Percentiles rank a stretch among this genome's conserved stretches.
Conservation (phyloP, 1,140 invertebrate species). For the Asobara japonica region DNA sequence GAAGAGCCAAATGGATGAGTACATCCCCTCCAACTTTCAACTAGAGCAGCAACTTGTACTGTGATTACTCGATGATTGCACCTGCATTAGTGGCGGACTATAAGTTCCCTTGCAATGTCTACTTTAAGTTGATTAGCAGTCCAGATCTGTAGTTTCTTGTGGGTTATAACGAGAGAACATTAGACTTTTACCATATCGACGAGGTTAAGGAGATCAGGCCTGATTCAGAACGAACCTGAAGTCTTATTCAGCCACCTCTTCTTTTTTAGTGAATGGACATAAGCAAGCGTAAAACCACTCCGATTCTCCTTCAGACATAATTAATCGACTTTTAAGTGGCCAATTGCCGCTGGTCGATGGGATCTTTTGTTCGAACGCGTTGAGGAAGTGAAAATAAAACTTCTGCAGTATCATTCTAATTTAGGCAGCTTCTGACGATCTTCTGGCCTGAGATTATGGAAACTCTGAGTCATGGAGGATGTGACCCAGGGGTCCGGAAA, state of each 20-base stretch:
- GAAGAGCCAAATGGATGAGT: not conserved
- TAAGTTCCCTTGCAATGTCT: not conserved
- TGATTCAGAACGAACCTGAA: too few species aligned
- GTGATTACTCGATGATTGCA: constrained; percentile 1
- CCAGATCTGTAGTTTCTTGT: not conserved
- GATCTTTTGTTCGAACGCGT: not conserved
- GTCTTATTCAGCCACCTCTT: not conserved
- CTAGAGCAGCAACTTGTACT: not conserved
- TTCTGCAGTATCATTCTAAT: not conserved
- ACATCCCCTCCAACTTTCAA: not conserved
- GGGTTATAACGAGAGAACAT: not conserved
- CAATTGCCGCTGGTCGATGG: constrained; percentile 54
- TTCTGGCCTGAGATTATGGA: constrained; percentile 33
- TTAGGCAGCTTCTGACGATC: not conserved
- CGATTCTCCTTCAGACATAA: constrained; percentile 41
- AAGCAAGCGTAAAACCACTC: not conserved
- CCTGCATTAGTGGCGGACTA: not conserved
- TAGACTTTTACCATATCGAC: not conserved
- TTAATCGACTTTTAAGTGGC: constrained; percentile 65
- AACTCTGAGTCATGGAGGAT: not conserved
- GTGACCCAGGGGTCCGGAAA: too few species aligned
- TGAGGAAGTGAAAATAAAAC: not conserved
- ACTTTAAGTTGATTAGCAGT: not conserved
- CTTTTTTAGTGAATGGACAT: not conserved
- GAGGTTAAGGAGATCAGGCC: not conserved